A percentile compares a stretch with the other conserved stretches of the same genome.
Evolutionary conservation across 2,797 vertebrate genomes (phyloP).

Genomic region (Enteromius unitaeniatus): DNA sequence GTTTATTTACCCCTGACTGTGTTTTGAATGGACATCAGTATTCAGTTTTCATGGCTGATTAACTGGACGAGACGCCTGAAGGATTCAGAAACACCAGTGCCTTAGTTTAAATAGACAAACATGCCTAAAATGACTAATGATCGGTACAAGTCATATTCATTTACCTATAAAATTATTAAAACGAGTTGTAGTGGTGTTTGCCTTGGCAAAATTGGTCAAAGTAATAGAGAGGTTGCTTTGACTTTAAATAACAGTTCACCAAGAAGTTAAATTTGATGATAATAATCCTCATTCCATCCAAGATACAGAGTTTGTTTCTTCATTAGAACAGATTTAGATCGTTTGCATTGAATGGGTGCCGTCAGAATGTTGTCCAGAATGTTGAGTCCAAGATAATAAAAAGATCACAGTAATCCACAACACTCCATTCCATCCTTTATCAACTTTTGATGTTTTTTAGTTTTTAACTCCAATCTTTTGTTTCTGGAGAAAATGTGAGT

Average conservation of each 20-base stretch:
- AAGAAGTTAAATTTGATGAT: background rate
- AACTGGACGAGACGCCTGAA: background rate
- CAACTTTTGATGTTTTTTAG: too few relatives aligned
- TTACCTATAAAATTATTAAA: background rate
- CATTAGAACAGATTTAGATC: too few relatives aligned
- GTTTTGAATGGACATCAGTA: conserved; percentile 14
- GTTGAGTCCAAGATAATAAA: background rate
- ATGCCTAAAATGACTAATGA: background rate
- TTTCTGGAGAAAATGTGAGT: too few relatives aligned
- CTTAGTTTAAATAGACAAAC: background rate
- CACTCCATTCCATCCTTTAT: too few relatives aligned
- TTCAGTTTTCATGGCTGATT: conserved; percentile 29
- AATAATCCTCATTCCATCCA: background rate
- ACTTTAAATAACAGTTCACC: background rate
- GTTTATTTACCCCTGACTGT: conserved; percentile 1
- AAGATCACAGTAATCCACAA: background rate
- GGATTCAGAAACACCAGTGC: background rate
- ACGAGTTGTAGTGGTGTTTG: background rate
- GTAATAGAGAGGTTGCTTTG: background rate
- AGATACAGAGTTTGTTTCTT: background rate
- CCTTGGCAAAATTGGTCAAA: background rate
- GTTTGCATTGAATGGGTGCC: too few relatives aligned
- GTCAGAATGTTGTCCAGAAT: too few relatives aligned
- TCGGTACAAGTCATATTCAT: background rate
- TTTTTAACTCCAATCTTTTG: too few relatives aligned